Evolutionary conservation across 2,888 invertebrate genomes (phyloP), one percentile per base, ranked within the genome.

Genomic region (Isotomurus palustris): DNA sequence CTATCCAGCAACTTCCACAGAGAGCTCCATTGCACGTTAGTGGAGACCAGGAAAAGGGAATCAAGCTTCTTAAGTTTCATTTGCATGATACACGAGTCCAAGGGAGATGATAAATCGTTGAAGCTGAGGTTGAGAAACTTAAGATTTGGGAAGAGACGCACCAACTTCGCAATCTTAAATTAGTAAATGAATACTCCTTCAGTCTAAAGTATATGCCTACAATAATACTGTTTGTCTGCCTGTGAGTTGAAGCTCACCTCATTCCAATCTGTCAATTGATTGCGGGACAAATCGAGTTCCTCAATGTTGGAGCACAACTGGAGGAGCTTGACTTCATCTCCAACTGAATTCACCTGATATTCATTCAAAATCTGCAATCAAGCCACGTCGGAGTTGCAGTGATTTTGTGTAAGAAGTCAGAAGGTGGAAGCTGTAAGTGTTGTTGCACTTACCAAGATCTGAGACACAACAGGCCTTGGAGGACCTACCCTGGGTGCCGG

Each of bases 261-360:
- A 70, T 83, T 82, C 92, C 94, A 93, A 73, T 88, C 71, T 60
- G 84, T 83, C 24, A 95, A 81, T 74, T 88, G 87, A 76, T 96
- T 96, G 75, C 93, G 90, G 38, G 94, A 92, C 71, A 96, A 81
- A 76, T 96, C 95, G 69, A 95, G 81, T 76, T 95, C 95, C 71
- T 89, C 86, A n/a, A 95, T 93, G 71, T 87, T 85, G 52, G 86
- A 85, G 75, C 91, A 92, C 75, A 89, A 89, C 70, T 85, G 86
- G 35, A 86, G 84, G 55, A 92, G 80, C 61, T 83, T 84, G 62
- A 85, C 83, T 52, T 87, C 85, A 74, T 88, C 87, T 24, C 94
- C 94, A 41, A 92, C 91, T 73, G 86, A 85, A 73, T 90, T 87
- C 67, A 94, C 93, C 75, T 88, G 88, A 77, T 91, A 91, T 77